These are phyloP conservation scores for Pantherophis alleghaniensis DNA, from an alignment of 2,797 vertebrate genomes.

Conservation along the genomic window DNA sequence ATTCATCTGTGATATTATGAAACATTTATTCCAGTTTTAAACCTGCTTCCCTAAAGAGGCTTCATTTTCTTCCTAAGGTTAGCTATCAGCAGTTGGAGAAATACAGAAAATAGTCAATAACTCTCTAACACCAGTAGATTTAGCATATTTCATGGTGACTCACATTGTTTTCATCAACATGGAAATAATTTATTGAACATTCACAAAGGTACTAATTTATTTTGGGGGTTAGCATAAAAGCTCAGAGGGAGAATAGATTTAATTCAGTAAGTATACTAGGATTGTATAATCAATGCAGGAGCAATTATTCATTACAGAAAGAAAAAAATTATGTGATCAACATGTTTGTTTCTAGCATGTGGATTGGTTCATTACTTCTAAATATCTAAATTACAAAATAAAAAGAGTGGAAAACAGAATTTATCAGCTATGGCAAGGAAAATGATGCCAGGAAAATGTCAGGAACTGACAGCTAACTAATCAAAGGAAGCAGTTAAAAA, in stretches of 20 bases:
- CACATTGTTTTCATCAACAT: neutral
- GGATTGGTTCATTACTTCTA: neutral
- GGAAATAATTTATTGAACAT: neutral
- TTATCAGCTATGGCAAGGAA: neutral
- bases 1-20: slow-evolving; percentile 15
- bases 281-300: neutral
- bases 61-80: neutral
- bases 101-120: neutral
- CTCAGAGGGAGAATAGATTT: neutral
- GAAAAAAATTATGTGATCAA: neutral
- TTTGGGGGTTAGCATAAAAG: neutral
- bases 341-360: neutral
- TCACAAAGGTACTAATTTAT: neutral
- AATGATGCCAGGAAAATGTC: neutral
- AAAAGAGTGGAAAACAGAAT: neutral
- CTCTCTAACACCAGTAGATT: neutral
- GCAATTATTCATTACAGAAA: neutral
- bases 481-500: neutral
- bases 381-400: neutral
- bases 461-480: neutral
- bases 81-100: neutral
- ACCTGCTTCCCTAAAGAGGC: slow-evolving; percentile 2
- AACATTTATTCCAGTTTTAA: neutral
- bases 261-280: neutral
- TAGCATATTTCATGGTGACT: neutral